Percentiles rank a stretch among this genome's conserved stretches.
These are phyloP conservation scores for Artibeus lituratus DNA, from an alignment of 2,797 vertebrate species.

Conservation along the genomic window DNA sequence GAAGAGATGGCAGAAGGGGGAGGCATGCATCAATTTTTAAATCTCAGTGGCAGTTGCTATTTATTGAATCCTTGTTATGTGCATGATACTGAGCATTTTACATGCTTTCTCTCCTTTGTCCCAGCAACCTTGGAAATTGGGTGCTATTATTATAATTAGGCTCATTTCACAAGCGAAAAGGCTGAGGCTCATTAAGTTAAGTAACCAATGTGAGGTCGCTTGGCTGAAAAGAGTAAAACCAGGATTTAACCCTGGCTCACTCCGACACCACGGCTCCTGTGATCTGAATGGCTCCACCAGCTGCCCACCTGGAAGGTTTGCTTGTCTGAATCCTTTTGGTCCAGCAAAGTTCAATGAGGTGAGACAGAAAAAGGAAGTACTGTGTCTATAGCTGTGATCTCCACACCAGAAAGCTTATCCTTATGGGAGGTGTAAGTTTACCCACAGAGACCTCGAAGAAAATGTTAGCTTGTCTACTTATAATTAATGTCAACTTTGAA, in stretches of 20 bases:
- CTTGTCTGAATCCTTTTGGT: not conserved
- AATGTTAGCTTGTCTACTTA: not conserved
- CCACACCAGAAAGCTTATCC: not conserved
- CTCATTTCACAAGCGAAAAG: not conserved
- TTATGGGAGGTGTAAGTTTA: not conserved
- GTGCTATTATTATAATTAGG: conserved; percentile 8
- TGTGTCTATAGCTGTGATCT: not conserved
- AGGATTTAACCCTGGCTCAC: not conserved
- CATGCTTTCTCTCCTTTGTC: conserved; percentile 6
- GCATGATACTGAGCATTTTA: not conserved
- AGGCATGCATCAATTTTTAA: conserved; percentile 9
- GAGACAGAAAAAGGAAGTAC: not conserved
- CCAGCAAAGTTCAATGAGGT: not conserved
- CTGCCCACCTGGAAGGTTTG: not conserved
- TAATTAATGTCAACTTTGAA: conserved; percentile 19
- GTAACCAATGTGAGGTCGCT: not conserved
- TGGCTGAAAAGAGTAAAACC: not conserved
- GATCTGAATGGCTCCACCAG: not conserved
- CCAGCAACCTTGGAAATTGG: not conserved
- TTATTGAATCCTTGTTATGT: not conserved
- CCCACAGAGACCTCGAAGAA: not conserved
- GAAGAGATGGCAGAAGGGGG: not conserved
- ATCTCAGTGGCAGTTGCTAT: not conserved
- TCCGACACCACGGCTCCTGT: not conserved
- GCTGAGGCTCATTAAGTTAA: not conserved